A percentile compares a stretch with the other conserved stretches of the same genome.
Evolutionary conservation across 2,113 vertebrate genomes (phyloP).

Genomic region (Caretta caretta): DNA sequence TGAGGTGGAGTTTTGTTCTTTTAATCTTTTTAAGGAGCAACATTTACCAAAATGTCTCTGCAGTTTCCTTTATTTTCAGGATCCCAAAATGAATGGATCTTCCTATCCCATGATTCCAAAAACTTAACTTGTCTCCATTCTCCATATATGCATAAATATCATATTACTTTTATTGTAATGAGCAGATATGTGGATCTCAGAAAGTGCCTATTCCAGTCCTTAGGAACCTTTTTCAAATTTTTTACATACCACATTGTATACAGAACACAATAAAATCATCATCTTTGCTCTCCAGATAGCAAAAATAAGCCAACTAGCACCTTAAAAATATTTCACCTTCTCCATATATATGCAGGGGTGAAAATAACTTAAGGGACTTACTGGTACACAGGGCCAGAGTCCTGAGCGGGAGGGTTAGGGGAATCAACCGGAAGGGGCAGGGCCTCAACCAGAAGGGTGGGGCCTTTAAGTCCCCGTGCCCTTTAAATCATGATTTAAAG

Average conservation of each 20-base stretch:
- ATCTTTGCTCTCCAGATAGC: neutral
- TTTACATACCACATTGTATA: fast-evolving
- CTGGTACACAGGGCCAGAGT: no score
- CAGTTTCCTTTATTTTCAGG: neutral
- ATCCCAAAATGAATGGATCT: neutral
- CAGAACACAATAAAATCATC: neutral
- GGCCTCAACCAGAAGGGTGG: no score
- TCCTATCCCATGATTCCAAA: fast-evolving
- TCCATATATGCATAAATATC: neutral
- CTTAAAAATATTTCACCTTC: neutral
- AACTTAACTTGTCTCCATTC: neutral
- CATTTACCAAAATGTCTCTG: neutral
- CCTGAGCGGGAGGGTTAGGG: no score
- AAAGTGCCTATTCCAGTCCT: neutral
- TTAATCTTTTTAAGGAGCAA: neutral
- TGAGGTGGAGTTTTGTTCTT: neutral
- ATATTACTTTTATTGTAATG: neutral
- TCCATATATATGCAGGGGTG: neutral
- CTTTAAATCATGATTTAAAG: no score
- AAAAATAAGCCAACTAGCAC: slow-evolving; percentile 5
- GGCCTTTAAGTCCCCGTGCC: no score
- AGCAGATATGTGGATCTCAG: neutral
- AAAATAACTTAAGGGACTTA: no score
- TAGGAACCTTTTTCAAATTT: neutral
- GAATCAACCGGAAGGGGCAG: no score